Base-by-base conservation (phyloP, 2,888 invertebrate genomes). In the Bombylius major region DNA sequence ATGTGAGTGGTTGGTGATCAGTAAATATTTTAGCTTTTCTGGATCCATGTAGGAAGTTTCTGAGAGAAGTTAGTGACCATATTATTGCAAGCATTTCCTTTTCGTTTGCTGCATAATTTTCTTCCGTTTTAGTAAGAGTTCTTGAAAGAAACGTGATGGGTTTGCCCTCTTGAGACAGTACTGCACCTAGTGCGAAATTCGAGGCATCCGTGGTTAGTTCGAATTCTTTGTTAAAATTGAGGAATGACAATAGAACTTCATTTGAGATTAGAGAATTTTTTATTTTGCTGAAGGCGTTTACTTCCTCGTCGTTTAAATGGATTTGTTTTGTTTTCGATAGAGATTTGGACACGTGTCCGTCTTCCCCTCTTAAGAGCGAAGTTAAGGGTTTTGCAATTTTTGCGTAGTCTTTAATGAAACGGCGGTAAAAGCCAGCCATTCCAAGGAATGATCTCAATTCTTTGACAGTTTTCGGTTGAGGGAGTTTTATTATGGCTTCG, bases 61-160 rank as follows among this genome's bases (percentile, higher is more conserved):
- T 36, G 4, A 55, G 44, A n/a, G 55, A 50, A n/a, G 46, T 55
- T 33, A 55, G 32, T 13, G 55, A 47, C 55, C 51, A 51, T 8
- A 55, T 47, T 5, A 55, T 54, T 8, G 55, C 55, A 5, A 55
- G 42, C 55, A 55, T 55, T 47, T 55, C 51, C 50, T 69, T 70
- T 58, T 72, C 70, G 14, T 69, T 67, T 4, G 65, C 63, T 0
- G 64, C 62, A 53, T 68, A 69, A 39, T 62, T 65, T 34, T 45
- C 51, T 62, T 69, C 65, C 0, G 64, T 58, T 52, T 58, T 51
- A 11, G 56, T 62, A 53, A 64, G 56, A 1, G 64, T 68, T 60
- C 68, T 61, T 32, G 67, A 68, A 5, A 68, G 61, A 54, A 65
- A 68, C 31, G 64, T 65, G 11, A 70, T 61, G 1, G 66, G 67